Evolutionary conservation across 1,140 invertebrate species (phyloP).

Genomic region (Diorhabda sublineata): DNA sequence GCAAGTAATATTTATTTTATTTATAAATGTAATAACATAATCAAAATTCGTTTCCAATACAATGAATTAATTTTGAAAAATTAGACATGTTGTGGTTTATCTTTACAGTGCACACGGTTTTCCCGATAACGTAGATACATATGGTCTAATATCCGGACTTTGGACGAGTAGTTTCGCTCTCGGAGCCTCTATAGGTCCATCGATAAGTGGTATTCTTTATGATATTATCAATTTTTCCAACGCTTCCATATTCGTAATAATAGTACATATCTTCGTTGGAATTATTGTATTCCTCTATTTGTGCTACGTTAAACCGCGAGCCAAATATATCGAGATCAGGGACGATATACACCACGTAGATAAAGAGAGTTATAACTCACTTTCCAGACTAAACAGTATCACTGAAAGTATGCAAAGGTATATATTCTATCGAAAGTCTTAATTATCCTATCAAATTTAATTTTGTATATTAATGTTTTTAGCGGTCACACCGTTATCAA

Average conservation of each 20-base stretch:
- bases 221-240: constrained; percentile 69
- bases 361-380: constrained; percentile 9
- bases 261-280: constrained; percentile 60
- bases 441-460: background rate
- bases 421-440: background rate
- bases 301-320: constrained; percentile 20
- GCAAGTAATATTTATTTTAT: too few species aligned
- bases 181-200: constrained; percentile 80
- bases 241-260: constrained; percentile 68
- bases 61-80: background rate
- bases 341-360: constrained; percentile 33
- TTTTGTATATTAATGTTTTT: constrained; percentile 21
- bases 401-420: constrained; percentile 41
- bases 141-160: constrained; percentile 76
- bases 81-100: background rate
- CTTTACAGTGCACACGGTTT: constrained; percentile 61
- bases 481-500: constrained; percentile 43
- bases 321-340: constrained; percentile 40
- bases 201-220: constrained; percentile 69
- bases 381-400: constrained; percentile 26
- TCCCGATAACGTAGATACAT: constrained; percentile 76
- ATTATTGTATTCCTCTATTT: constrained; percentile 35
- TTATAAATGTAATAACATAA: too few species aligned
- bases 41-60: too few species aligned
- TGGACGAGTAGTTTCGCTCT: constrained; percentile 84